Conservation (phyloP, 1,140 invertebrate species). For the Papilio machaon region DNA sequence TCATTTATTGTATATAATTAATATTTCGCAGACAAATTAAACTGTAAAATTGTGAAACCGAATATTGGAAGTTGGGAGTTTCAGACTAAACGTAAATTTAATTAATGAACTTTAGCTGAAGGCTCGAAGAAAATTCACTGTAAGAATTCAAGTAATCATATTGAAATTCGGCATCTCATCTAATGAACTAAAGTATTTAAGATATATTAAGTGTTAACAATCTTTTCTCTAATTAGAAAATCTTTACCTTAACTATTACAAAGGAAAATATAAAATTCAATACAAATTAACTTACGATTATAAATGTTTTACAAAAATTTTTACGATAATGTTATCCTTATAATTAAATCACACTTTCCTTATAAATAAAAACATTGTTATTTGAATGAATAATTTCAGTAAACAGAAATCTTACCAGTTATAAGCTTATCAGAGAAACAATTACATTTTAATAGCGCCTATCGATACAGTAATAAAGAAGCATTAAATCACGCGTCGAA, state of each 20-base stretch:
- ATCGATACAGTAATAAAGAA: conserved; percentile 14
- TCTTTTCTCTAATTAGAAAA: background rate
- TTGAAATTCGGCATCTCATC: background rate
- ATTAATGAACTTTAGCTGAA: background rate
- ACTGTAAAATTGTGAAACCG: background rate
- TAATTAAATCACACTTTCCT: background rate
- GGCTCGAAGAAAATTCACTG: background rate
- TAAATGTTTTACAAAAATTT: too few species aligned
- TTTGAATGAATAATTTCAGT: background rate
- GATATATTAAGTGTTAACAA: background rate
- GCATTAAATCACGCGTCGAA: conserved; percentile 13
- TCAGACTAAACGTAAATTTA: background rate
- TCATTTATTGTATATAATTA: too few species aligned
- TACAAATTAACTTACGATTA: background rate
- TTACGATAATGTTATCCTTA: too few species aligned
- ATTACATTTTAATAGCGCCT: conserved; percentile 13
- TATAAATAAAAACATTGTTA: background rate
- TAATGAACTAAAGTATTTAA: background rate
- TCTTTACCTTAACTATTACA: background rate
- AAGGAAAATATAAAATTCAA: too few species aligned
- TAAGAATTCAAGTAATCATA: background rate
- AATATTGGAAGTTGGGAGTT: background rate
- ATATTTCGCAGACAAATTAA: too few species aligned
- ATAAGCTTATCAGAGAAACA: conserved; percentile 13
- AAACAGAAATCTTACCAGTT: background rate